Evolutionary conservation across 2,797 vertebrate genomes (phyloP).

Genomic region (Alosa sapidissima): DNA sequence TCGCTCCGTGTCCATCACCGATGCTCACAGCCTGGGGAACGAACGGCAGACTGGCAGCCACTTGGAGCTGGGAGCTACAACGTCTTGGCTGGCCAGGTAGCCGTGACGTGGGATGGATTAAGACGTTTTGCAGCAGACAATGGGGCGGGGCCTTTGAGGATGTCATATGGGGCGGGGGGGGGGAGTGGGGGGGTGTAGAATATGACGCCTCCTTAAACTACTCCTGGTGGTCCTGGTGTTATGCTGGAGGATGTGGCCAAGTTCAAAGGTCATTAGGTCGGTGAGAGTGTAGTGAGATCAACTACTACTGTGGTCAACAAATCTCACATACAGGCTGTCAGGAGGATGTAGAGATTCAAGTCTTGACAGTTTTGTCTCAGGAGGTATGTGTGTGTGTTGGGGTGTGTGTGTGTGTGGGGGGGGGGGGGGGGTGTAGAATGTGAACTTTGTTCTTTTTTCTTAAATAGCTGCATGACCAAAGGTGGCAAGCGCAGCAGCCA

Average conservation of each 20-base stretch:
- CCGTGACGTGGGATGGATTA: slow-evolving; percentile 44
- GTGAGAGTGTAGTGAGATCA: no score
- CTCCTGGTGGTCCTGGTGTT: no score
- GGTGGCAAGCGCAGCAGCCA: neutral
- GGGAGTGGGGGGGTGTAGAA: neutral
- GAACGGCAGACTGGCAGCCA: slow-evolving; percentile 61
- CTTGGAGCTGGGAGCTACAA: slow-evolving; percentile 55
- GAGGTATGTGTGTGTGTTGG: no score
- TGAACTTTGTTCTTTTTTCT: neutral
- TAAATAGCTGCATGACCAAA: neutral
- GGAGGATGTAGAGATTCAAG: no score
- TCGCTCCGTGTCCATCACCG: slow-evolving; percentile 7
- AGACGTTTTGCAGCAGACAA: slow-evolving; percentile 38
- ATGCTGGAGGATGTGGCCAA: neutral
- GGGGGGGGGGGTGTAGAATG: neutral
- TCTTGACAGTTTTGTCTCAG: no score
- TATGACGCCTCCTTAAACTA: no score
- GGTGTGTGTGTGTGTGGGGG: no score
- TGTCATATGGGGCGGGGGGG: slow-evolving; percentile 5
- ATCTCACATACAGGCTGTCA: no score
- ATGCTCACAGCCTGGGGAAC: slow-evolving; percentile 1
- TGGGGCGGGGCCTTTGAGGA: slow-evolving; percentile 13
- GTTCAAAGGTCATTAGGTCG: neutral
- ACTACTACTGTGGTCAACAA: no score
- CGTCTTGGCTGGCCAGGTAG: slow-evolving; percentile 55